These are phyloP conservation scores for Platypus cylindrus DNA, from an alignment of 2,888 invertebrate species.

Conservation along the genomic window DNA sequence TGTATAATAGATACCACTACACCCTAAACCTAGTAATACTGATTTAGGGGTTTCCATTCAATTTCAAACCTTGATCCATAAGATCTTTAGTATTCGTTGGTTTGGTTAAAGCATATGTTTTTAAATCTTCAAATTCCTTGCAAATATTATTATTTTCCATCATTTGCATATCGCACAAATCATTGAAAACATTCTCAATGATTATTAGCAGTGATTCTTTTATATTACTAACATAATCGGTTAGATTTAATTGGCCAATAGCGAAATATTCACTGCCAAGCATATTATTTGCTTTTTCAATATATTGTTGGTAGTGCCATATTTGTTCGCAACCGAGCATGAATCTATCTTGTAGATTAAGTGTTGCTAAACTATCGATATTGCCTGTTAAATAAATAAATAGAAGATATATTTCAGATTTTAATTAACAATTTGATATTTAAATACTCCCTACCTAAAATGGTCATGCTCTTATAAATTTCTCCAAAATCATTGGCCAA, in stretches of 20 bases:
- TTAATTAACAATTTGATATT: too few relatives aligned
- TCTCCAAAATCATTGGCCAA: conserved; percentile 44
- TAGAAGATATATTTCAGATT: too few relatives aligned
- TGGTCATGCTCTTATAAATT: conserved; percentile 25
- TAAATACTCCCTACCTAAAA: conserved; percentile 6
- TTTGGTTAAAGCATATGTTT: conserved; percentile 51
- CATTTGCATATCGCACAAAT: conserved; percentile 51
- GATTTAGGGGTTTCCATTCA: neutral
- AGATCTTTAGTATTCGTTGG: conserved; percentile 72
- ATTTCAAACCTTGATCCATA: conserved; percentile 50
- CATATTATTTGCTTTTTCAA: conserved; percentile 47
- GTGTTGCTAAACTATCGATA: conserved; percentile 6
- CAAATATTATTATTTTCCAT: conserved; percentile 56
- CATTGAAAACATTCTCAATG: conserved; percentile 45
- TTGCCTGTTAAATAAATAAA: conserved; percentile 9
- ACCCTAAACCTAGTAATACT: neutral
- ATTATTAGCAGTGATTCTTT: conserved; percentile 45
- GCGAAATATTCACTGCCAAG: conserved; percentile 56
- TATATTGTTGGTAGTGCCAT: conserved; percentile 45
- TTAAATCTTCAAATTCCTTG: conserved; percentile 57
- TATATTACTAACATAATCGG: conserved; percentile 48
- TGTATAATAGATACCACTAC: too few relatives aligned
- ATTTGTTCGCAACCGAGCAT: conserved; percentile 49
- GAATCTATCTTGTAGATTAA: too few relatives aligned
- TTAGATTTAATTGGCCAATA: conserved; percentile 49